Evolutionary conservation across 2,113 vertebrate genomes (phyloP).

Genomic region (Sarotherodon lohbergeri): DNA sequence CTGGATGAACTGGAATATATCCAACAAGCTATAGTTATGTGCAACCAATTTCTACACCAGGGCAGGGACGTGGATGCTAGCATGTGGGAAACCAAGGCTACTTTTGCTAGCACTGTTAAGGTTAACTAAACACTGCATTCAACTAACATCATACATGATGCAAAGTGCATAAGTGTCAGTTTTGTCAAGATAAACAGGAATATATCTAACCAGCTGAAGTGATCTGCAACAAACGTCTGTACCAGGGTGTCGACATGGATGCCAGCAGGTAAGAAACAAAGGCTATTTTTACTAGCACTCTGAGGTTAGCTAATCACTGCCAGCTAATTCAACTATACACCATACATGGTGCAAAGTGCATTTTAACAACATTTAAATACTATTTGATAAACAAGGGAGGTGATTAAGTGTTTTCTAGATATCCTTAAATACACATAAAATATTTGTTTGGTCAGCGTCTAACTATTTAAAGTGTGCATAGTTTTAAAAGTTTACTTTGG

Average conservation of each 20-base stretch:
- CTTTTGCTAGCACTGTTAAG: neutral
- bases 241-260: neutral
- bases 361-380: neutral
- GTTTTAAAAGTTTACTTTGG: neutral
- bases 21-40: accelerated
- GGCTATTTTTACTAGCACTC: neutral
- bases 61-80: accelerated
- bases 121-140: neutral
- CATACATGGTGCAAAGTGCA: accelerated
- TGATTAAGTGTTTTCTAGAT: neutral
- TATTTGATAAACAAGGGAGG: neutral
- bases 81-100: neutral
- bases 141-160: neutral
- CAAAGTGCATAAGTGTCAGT: neutral
- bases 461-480: neutral
- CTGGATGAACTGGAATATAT: neutral
- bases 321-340: neutral
- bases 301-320: neutral
- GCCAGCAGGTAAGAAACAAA: neutral
- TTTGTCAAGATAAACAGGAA: neutral
- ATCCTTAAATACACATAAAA: neutral
- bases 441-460: neutral
- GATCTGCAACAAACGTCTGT: neutral
- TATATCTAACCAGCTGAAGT: neutral
- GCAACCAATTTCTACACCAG: neutral